Evolutionary conservation across 37 sponge, comb jelly and placozoan species (phyloP), one percentile per base, ranked within the genome.

Genomic region (Amphimedon queenslandica): DNA sequence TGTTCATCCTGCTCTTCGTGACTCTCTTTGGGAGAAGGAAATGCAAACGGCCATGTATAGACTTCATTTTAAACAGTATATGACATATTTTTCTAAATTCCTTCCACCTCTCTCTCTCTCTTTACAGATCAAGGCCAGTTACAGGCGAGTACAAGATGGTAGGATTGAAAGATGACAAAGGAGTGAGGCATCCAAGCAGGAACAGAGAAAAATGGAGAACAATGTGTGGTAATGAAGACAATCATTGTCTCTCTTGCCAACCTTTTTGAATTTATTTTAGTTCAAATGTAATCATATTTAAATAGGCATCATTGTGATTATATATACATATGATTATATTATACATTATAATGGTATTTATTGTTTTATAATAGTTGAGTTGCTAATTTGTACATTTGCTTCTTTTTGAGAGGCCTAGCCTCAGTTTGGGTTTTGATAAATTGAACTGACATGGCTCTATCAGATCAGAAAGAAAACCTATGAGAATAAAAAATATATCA

Each of bases 391-490:
- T 63, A 27, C 70, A 74, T 29, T 39, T 71, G 53, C 77, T 69
- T 2, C 35, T 75, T 55, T 67, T 80, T 23, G 90, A 90, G 33
- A 90, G 78, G 1, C 90, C 90, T 30, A 90, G 72, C n/a, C 90
- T 67, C 41, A 90, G 69, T n/a, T 40, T 79, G 42, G 90, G 82
- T 57, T 36, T 80, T 29, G 65, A 25, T 25, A 80, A 68, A 64
- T 83, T 83, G 35, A 85, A 42, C 1, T 33, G 43, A 51, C 71
- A 69, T 61, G 56, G 69, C 21, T 38, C 41, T 4, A 67, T 5
- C 6, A 11, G 39, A 13, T 35, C 38, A 60, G 8, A 6, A 6
- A n/a, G 21, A 25, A 47, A 13, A 47, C 13, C 53, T 18, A 47
- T 47, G 53, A 47, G 8, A 47, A 47, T 47, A 47, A 8, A 47